Base-by-base conservation (phyloP, 2,113 vertebrate genomes). In the Pteruthius melanotis region DNA sequence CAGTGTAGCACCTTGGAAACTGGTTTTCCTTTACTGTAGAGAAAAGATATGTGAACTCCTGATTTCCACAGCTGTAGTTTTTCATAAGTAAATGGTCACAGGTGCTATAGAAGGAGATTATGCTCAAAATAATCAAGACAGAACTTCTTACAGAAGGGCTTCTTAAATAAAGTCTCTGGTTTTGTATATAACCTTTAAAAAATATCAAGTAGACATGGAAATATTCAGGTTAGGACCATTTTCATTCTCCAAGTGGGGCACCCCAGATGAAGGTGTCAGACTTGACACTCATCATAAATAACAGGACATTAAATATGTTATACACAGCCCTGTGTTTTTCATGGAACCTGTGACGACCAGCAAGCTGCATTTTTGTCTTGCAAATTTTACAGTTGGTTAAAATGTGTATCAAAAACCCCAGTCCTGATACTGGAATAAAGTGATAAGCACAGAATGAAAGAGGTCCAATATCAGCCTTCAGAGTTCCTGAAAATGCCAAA, bases 81-180 rank as follows among this genome's bases (percentile, higher is more conserved):
- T 76, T 70, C 39, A 12, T 45, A 57, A 61, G 50, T 64, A 83
- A 74, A 78, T 74, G 60, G 42, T 53, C 76, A 83, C n/a, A 71
- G 59, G 37, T 83, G 50, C 28, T 60, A 19, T 11, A 59, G 39
- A 44, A 81, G 45, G 28, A 80, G 72, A 74, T 81, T 40, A 33
- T 77, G 35, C 47, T 81, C 64, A 71, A 70, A 91, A 81, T 92
- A 80, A 69, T 92, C 83, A 83, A 95, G 64, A 11, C 39, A 63
- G 54, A 89, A 45, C 1, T 81, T 70, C 39, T 86, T 56, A 44
- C 13, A 80, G 71, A 74, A 92, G 18, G 26, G 22, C 8, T 68
- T 90, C 35, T 71, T 76, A 27, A 49, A 60, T 71, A 49, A 75
- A 68, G 31, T 23, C 30, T 27, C 27, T 64, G 30, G 1, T 15